Evolutionary conservation across 2,797 vertebrate species (phyloP).

Genomic region (Selene dorsalis): DNA sequence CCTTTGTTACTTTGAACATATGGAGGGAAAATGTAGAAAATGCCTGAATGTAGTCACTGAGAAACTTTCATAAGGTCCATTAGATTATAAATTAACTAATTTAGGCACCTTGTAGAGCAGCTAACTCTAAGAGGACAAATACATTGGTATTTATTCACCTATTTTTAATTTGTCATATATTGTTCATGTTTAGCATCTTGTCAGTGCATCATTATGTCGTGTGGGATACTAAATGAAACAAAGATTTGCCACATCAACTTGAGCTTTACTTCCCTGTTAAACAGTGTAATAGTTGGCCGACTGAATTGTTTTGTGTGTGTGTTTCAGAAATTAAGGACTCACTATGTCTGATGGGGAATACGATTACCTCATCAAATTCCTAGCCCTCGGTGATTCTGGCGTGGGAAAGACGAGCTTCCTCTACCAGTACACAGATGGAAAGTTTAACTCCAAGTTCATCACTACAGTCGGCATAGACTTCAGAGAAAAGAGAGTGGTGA

Average conservation of each 20-base stretch:
- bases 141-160: not conserved
- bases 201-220: not conserved
- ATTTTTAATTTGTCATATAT: not conserved
- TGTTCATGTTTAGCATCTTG: not conserved
- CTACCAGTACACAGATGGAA: slow-evolving; percentile 97
- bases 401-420: slow-evolving; percentile 98
- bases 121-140: not conserved
- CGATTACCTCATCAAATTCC: slow-evolving; percentile 99
- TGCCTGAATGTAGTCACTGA: not conserved
- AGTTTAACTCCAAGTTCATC: slow-evolving; percentile 98
- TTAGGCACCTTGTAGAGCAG: not conserved
- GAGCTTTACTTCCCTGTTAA: not conserved
- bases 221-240: not conserved
- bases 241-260: not conserved
- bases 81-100: not conserved
- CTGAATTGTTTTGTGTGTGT: slow-evolving; percentile 63
- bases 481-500: slow-evolving; percentile 97
- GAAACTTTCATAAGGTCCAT: not conserved
- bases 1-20: not conserved
- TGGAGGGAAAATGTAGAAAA: not conserved
- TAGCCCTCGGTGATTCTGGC: slow-evolving; percentile 98
- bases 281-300: slow-evolving; percentile 6
- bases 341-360: slow-evolving; percentile 99
- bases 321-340: slow-evolving; percentile 83
- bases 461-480: slow-evolving; percentile 99